These are phyloP conservation scores for Synergus umbraculus DNA, from an alignment of 2,888 invertebrate species.

Conservation along the genomic window DNA sequence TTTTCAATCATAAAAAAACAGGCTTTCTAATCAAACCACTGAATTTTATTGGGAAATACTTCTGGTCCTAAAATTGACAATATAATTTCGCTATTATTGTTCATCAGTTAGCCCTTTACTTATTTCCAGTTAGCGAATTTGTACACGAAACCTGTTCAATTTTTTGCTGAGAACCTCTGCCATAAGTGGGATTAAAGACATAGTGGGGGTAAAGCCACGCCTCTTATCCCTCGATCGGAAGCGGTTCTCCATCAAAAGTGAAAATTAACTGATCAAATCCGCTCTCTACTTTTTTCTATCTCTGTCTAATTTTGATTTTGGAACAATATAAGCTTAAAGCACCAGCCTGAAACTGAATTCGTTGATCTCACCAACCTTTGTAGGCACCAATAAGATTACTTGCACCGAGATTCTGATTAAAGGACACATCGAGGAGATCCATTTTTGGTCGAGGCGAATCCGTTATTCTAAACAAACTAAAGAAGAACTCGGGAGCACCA, in stretches of 20 bases:
- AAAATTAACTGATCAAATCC: neutral
- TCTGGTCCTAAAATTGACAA: neutral
- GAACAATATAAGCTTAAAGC: constrained; percentile 9
- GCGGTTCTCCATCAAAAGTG: neutral
- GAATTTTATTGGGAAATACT: neutral
- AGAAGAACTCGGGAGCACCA: constrained; percentile 56
- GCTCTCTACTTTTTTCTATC: neutral
- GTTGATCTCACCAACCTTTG: neutral
- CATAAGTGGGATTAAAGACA: neutral
- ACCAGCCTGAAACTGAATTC: constrained; percentile 19
- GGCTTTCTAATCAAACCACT: neutral
- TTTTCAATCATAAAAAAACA: too few species aligned
- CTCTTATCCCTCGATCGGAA: neutral
- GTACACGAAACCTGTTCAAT: neutral
- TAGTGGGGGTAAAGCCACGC: neutral
- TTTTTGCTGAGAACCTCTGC: neutral
- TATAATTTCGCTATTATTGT: neutral
- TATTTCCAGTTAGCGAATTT: neutral
- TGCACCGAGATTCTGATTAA: constrained; percentile 46
- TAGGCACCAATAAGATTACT: constrained; percentile 12
- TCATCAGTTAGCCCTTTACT: constrained; percentile 1
- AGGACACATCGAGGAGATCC: constrained; percentile 32
- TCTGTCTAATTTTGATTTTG: constrained; percentile 29
- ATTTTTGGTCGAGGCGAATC: constrained; percentile 53
- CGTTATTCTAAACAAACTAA: constrained; percentile 34